These are phyloP conservation scores for Andrena bicolor DNA, from an alignment of 2,888 invertebrate genomes.

Conservation along the genomic window DNA sequence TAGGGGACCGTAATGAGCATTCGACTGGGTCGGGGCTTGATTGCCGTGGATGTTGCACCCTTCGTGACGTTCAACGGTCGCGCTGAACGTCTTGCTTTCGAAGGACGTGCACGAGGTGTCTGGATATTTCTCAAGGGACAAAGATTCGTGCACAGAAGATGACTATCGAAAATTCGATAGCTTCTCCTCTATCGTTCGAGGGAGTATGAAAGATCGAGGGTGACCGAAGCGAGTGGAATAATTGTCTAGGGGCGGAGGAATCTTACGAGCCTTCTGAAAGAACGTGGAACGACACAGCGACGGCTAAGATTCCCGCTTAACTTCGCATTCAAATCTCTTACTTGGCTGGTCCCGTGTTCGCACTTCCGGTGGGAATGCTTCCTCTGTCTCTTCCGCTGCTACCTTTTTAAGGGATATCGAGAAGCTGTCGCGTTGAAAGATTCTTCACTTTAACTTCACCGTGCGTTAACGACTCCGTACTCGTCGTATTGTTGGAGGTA, in stretches of 20 bases:
- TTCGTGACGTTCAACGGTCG: neutral
- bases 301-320: conserved; percentile 82
- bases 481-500: neutral
- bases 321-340: conserved; percentile 85
- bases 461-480: neutral
- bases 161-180: neutral
- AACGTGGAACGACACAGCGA: conserved; percentile 63
- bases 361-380: conserved; percentile 56
- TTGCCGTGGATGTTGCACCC: neutral
- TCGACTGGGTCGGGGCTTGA: neutral
- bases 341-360: conserved; percentile 34
- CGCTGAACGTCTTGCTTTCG: neutral
- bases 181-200: neutral
- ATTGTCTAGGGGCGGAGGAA: neutral
- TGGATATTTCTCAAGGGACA: neutral
- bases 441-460: neutral
- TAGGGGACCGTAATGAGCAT: conserved; percentile 5
- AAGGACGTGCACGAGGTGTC: neutral
- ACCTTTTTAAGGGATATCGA: neutral
- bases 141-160: neutral
- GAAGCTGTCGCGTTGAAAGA: neutral
- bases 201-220: no score
- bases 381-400: neutral
- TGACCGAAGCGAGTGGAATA: neutral
- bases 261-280: conserved; percentile 49